phyloP scores from a whole-genome alignment of 2,888 invertebrate genomes.

The Dicyrtoma fusca region DNA sequence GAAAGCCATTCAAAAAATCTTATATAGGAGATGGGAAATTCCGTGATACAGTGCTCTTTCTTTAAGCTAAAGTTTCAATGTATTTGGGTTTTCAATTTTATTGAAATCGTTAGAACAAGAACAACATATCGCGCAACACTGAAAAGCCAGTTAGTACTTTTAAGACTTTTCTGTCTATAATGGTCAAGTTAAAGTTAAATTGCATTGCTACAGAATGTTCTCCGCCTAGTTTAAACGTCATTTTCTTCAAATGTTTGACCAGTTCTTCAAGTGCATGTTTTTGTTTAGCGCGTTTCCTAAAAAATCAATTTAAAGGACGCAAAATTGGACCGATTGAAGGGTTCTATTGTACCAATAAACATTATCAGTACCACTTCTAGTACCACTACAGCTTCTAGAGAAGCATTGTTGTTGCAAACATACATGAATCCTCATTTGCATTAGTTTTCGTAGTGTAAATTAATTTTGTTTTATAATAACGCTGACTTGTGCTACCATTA shows the following conservation, averaged over 20 bases:
- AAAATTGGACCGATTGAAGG: slow-evolving; percentile 29
- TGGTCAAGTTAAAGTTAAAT: slow-evolving; percentile 19
- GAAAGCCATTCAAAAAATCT: slow-evolving; percentile 29
- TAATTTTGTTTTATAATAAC: slow-evolving; percentile 29
- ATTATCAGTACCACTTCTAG: not conserved
- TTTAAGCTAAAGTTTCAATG: not conserved
- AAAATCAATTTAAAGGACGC: slow-evolving; percentile 29
- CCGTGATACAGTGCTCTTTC: slow-evolving; percentile 6
- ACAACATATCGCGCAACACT: slow-evolving; percentile 35
- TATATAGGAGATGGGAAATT: slow-evolving; percentile 24
- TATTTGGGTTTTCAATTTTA: not conserved
- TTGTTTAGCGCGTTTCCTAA: slow-evolving; percentile 22
- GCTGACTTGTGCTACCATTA: slow-evolving; percentile 33
- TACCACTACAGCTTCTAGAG: slow-evolving; percentile 27
- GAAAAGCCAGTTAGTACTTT: slow-evolving; percentile 15
- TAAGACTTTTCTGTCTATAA: slow-evolving; percentile 42
- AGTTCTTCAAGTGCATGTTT: not conserved
- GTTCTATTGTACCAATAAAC: slow-evolving; percentile 29
- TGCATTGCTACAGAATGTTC: too few species aligned
- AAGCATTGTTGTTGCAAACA: slow-evolving; percentile 35
- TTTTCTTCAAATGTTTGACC: too few species aligned
- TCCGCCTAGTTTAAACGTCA: too few species aligned
- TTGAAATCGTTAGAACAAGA: slow-evolving; percentile 28
- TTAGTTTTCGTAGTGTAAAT: not conserved
- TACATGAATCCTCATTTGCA: not conserved